Evolutionary conservation across 2,113 vertebrate genomes (phyloP), one percentile per base, ranked within the genome.

Genomic region (Epinephelus cyanopodus): DNA sequence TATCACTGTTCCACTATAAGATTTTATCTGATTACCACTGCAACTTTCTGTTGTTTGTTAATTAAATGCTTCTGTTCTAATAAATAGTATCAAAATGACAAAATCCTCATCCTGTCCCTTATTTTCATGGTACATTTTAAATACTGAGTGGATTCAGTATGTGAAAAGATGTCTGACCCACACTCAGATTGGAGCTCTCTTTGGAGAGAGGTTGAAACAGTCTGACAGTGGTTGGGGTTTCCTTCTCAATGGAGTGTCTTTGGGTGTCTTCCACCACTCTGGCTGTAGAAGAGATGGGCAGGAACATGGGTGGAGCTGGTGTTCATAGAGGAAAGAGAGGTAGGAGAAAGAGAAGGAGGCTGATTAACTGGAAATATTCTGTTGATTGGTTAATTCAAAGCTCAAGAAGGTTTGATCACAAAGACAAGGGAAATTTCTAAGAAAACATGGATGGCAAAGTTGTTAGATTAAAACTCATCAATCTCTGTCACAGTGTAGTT

Each of bases 251-350:
- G 86, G 98, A 99, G 93, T 99, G 98, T 67, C 98, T 95, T 75
- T 98, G 98, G 1, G 97, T 29, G 27, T 29, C 3, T 29, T 29
- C 48, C 97, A 95, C 87, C 98, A 96, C 96, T 99, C 98, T 0
- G 98, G 98, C 92, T 99, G 98, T 99, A 42, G 98, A 99, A 0
- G 98, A 99, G 87, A 99, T 99, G 88, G 98, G 98, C 92, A 99
- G 92, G 94, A 99, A 99, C 93, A 96, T 96, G 4, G 97, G 97
- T 72, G 97, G 98, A 83, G 94, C 98, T 99, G 87, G 37, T 27
- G 82, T 77, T 77, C 57, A 66, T 3, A 33, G 17, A 71, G 17
- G 5, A 48, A 47, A 37, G 4, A 62, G 17, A 62, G 3, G 25
- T 19, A 19, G n/a, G n/a, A 23, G 3, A 54, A 7, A 64, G 50